Evolutionary conservation across 2,113 vertebrate genomes (phyloP).

Genomic region (Melanocharis versteri): DNA sequence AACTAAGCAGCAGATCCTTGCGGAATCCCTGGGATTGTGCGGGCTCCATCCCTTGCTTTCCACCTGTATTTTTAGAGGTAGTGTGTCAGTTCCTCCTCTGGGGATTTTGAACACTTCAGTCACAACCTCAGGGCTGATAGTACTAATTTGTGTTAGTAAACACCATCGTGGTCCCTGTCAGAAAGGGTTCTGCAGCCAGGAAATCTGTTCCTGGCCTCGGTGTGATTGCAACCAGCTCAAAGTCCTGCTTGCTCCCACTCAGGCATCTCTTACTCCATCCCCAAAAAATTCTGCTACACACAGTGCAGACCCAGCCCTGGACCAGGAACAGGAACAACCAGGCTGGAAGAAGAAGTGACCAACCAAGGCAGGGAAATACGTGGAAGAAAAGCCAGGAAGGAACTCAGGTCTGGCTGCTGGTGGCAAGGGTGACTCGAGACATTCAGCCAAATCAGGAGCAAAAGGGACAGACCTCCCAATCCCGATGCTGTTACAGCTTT

Average conservation of each 20-base stretch:
- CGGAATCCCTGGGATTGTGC: background rate
- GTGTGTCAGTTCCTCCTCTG: background rate
- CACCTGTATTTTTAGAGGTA: background rate
- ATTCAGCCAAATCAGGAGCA: background rate
- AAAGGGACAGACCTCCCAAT: background rate
- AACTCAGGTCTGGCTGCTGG: accelerated
- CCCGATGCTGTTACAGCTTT: background rate
- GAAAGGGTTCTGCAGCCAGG: background rate
- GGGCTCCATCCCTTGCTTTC: background rate
- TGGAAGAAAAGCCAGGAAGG: background rate
- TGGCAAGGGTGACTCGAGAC: background rate
- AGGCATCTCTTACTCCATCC: background rate
- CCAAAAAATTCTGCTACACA: background rate
- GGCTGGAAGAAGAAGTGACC: background rate
- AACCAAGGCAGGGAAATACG: background rate
- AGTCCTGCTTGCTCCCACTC: background rate
- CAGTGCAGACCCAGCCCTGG: background rate
- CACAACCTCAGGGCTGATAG: background rate
- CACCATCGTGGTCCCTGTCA: background rate
- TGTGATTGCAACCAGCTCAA: background rate
- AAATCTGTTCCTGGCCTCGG: background rate
- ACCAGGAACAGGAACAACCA: background rate
- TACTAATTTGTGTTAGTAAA: background rate
- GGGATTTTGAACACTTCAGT: background rate
- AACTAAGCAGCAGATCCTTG: background rate